Percentiles rank a stretch among this genome's conserved stretches.
Conservation (phyloP, 1,140 invertebrate genomes). For the Choristoneura fumiferana region DNA sequence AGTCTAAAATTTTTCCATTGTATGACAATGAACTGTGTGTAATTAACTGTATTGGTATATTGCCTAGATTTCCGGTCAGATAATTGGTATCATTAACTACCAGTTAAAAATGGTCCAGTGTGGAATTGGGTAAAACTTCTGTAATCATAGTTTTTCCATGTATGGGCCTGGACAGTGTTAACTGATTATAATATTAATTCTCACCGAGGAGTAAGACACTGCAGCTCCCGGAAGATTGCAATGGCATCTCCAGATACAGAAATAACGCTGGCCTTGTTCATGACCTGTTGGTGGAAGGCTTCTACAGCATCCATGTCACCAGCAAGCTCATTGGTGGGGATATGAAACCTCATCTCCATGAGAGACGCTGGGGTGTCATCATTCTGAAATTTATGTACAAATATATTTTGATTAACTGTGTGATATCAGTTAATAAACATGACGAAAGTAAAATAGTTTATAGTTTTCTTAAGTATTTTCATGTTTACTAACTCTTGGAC, state of each 20-base stretch:
- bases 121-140: too few relatives aligned
- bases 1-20: too few relatives aligned
- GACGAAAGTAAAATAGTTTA: neutral
- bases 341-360: constrained; percentile 98
- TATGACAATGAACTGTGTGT: too few relatives aligned
- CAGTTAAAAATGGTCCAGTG: too few relatives aligned
- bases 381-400: constrained; percentile 82
- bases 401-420: too few relatives aligned
- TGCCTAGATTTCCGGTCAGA: too few relatives aligned
- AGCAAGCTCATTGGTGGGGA: constrained; percentile 91
- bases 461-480: neutral
- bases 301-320: constrained; percentile 95
- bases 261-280: constrained; percentile 98
- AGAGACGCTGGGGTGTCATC: constrained; percentile 98
- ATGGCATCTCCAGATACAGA: constrained; percentile 98
- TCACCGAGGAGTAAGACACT: constrained; percentile 98
- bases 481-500: too few relatives aligned
- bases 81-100: too few relatives aligned
- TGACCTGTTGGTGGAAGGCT: constrained; percentile 96
- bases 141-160: too few relatives aligned
- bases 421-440: neutral
- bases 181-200: constrained; percentile 15
- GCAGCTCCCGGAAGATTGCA: constrained; percentile 97
- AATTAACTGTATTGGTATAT: too few relatives aligned
- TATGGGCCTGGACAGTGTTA: too few relatives aligned